Percentiles rank a stretch among this genome's conserved stretches.
phyloP scores from a whole-genome alignment of 2,888 invertebrate species.

The Eutolmus rufibarbis region DNA sequence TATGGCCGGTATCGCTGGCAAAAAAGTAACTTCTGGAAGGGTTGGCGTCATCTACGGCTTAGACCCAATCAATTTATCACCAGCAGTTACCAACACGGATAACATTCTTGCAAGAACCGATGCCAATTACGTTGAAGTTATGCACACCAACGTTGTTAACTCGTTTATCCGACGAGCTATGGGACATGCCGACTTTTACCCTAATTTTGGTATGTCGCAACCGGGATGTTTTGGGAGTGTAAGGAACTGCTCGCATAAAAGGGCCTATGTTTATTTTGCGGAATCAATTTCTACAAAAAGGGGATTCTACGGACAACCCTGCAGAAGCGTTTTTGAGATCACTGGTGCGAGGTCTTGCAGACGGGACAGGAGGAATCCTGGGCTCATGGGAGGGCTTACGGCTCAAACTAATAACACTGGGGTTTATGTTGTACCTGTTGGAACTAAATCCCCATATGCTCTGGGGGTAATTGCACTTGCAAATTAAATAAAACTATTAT shows the following conservation, averaged over 20 bases:
- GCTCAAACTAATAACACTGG: background rate
- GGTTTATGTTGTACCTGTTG: background rate
- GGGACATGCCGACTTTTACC: constrained; percentile 69
- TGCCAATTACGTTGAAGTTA: constrained; percentile 76
- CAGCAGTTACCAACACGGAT: constrained; percentile 56
- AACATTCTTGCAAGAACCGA: constrained; percentile 70
- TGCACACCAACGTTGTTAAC: constrained; percentile 70
- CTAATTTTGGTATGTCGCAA: constrained; percentile 68
- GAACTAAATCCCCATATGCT: background rate
- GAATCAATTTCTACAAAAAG: constrained; percentile 58
- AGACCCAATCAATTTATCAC: constrained; percentile 69
- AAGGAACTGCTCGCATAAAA: constrained; percentile 62
- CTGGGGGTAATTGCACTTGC: background rate
- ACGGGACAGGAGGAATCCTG: background rate
- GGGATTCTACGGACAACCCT: constrained; percentile 11
- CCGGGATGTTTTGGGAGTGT: constrained; percentile 67
- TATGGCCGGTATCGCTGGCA: constrained; percentile 68
- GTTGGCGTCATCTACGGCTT: constrained; percentile 63
- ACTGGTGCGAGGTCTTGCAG: background rate
- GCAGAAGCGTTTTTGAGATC: background rate
- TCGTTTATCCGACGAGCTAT: constrained; percentile 54
- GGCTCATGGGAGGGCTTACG: constrained; percentile 10
- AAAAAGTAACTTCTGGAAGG: constrained; percentile 54
- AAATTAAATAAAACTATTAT: background rate
- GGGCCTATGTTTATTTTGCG: constrained; percentile 62